Base-by-base conservation (phyloP, 2,888 invertebrate species). In the Diaperis boleti region DNA sequence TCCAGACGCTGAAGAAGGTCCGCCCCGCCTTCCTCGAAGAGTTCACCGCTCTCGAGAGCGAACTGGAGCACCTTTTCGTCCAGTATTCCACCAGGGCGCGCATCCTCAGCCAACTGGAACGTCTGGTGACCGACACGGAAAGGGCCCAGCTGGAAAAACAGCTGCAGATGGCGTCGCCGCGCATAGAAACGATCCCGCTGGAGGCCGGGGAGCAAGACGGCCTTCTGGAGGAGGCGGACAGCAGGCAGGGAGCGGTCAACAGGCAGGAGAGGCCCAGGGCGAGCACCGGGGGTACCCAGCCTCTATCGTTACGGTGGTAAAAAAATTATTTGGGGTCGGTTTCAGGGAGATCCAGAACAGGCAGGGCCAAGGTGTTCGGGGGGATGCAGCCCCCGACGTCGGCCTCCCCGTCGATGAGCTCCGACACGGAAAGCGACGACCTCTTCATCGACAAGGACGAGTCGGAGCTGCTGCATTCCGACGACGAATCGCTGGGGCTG, bases 1-100 rank as follows among this genome's bases (percentile, higher is more conserved):
- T 98, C 42, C 92, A 94, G 74, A 95, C 98, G 0, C 84, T 99
- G 71, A 94, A 96, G 82, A 96, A 95, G 86, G 96, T 98, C 67
- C 90, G 96, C 91, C 98, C 98, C 0, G 97, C 96, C 0, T 98
- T 97, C 80, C 91, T 98, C 86, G 95, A 96, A 73, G 98, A 99
- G 81, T 94, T 96, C 80, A 94, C 95, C 62, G 89, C 90, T 44
- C 84, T 95, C 52, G 98, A 99, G 81, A 83, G 85, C 35, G 95
- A 96, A 77, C 81, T 98, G 11, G 91, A 92, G 74, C 84, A 87
- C 66, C 84, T 96, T 13, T 97, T 96, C 82, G 89, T 91, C 31
- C 89, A 92, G 73, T 99, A 97, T 82, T 90, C 98, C 69, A 83
- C 91, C 50, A 89, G 95, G 56, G 91, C 95, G 79, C 90, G 97